phyloP scores from a whole-genome alignment of 2,888 invertebrate genomes.

The Atrina japonica region DNA sequence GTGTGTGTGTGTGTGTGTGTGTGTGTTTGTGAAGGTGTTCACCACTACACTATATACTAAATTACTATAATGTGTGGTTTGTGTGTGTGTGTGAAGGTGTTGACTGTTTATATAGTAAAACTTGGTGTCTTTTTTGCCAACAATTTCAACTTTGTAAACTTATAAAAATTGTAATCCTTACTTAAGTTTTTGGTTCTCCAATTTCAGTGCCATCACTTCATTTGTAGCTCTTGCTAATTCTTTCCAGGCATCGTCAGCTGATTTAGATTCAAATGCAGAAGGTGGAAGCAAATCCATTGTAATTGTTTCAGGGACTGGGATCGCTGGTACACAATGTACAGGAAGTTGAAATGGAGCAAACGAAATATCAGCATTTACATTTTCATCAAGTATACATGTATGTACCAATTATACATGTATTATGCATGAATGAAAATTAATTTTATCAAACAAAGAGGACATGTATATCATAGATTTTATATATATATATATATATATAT shows the following conservation, averaged over 20 bases:
- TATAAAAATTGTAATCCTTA: too few species aligned
- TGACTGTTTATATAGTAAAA: too few species aligned
- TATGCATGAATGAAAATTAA: not conserved
- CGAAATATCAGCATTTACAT: not conserved
- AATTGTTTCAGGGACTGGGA: constrained; percentile 9
- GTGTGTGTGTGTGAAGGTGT: too few species aligned
- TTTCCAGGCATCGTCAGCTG: constrained; percentile 56
- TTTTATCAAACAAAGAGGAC: too few species aligned
- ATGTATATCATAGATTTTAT: too few species aligned
- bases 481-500: too few species aligned
- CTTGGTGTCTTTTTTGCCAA: too few species aligned
- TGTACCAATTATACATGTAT: not conserved
- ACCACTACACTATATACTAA: too few species aligned
- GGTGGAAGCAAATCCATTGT: constrained; percentile 63
- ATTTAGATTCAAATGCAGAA: constrained; percentile 64
- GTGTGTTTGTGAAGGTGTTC: too few species aligned
- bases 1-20: too few species aligned
- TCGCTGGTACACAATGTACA: not conserved
- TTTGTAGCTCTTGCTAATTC: constrained; percentile 62
- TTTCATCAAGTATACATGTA: not conserved
- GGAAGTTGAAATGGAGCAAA: not conserved
- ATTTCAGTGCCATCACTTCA: constrained; percentile 62
- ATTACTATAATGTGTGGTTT: too few species aligned
- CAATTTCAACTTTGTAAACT: too few species aligned
- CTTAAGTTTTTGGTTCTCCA: constrained; percentile 67